These are phyloP conservation scores for Saccopteryx leptura DNA, from an alignment of 2,113 vertebrate species.

Conservation along the genomic window DNA sequence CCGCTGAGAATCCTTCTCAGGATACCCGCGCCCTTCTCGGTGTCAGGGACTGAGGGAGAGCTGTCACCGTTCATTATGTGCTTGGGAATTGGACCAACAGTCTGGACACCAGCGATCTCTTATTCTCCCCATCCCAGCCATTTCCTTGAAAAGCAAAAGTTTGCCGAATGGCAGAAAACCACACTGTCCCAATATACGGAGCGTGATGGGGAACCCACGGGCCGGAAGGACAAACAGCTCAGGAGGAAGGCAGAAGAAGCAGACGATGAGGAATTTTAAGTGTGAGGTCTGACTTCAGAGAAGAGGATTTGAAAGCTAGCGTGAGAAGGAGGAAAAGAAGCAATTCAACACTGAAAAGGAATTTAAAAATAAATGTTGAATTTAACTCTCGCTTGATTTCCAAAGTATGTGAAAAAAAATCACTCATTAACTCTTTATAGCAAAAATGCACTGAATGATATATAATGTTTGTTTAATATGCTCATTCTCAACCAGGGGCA, in stretches of 20 bases:
- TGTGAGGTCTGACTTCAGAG: conserved; percentile 58
- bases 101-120: neutral
- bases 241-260: neutral
- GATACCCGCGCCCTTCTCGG: neutral
- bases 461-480: fast-evolving
- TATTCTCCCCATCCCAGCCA: neutral
- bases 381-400: neutral
- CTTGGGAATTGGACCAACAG: no score
- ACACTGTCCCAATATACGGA: no score
- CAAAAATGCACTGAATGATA: neutral
- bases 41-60: neutral
- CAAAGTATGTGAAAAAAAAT: neutral
- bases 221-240: neutral
- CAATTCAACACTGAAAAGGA: neutral
- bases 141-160: neutral
- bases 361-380: neutral
- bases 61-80: neutral
- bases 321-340: neutral
- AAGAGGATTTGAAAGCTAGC: neutral
- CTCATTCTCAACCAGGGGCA: neutral
- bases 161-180: neutral
- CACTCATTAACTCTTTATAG: fast-evolving
- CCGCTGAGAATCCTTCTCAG: neutral
- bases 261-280: neutral
- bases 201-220: fast-evolving